These are phyloP conservation scores for Pseudotriccus pelzelni DNA, from an alignment of 2,797 vertebrate genomes.

Conservation along the genomic window DNA sequence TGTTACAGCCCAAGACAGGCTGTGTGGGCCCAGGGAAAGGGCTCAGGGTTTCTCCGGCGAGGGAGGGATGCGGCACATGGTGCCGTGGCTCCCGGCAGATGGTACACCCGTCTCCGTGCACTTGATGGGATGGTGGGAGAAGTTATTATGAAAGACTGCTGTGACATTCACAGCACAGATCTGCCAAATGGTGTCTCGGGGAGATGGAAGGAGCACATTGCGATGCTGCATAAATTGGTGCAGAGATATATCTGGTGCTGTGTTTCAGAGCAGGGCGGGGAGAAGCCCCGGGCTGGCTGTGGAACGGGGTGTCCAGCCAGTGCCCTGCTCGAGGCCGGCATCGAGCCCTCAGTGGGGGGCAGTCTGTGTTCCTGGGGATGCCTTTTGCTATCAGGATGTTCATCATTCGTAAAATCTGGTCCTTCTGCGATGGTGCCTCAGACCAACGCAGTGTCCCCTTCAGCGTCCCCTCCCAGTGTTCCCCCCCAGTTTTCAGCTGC, in stretches of 20 bases:
- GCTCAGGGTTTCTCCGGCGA: background rate
- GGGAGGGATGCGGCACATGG: conserved; percentile 1
- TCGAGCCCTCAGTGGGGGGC: background rate
- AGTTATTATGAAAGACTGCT: conserved; percentile 58
- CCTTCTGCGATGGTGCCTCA: background rate
- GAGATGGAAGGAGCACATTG: conserved; percentile 19
- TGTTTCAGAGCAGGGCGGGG: background rate
- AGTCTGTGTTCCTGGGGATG: background rate
- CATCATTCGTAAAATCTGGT: accelerated
- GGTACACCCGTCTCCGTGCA: background rate
- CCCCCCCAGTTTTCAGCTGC: background rate
- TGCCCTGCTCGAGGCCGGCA: background rate
- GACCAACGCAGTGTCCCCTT: accelerated
- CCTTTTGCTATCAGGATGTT: background rate
- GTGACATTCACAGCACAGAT: conserved; percentile 66
- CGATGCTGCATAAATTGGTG: conserved; percentile 24
- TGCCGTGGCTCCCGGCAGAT: background rate
- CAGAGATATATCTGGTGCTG: background rate
- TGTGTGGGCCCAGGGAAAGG: background rate
- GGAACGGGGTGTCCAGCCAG: background rate
- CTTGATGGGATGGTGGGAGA: conserved; percentile 59
- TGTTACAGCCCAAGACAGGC: background rate
- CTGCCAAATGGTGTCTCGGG: conserved; percentile 56
- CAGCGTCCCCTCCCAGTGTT: no score
- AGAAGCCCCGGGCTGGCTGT: background rate